phyloP scores from a whole-genome alignment of 2,113 vertebrate species.

The Catharus fuscescens region DNA sequence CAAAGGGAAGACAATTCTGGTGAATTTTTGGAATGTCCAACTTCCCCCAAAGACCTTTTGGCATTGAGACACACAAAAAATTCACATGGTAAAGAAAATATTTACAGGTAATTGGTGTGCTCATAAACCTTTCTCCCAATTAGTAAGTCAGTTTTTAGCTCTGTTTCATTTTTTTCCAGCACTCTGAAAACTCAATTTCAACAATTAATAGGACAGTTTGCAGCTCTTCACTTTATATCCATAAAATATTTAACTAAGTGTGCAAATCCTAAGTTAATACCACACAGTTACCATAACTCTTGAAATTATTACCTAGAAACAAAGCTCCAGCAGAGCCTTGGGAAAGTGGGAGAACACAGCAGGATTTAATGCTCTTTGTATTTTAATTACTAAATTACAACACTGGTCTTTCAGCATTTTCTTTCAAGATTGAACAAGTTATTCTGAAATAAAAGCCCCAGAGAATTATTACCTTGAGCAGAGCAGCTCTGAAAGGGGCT shows the following conservation, averaged over 20 bases:
- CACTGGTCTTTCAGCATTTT: background rate
- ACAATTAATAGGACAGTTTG: background rate
- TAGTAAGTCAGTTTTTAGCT: background rate
- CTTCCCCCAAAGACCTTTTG: background rate
- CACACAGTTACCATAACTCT: background rate
- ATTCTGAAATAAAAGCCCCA: background rate
- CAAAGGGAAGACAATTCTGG: background rate
- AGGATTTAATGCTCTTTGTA: background rate
- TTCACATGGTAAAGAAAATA: background rate
- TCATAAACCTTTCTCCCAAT: background rate
- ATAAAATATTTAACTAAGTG: background rate
- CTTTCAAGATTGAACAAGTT: background rate
- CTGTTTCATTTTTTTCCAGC: background rate
- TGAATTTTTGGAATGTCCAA: background rate
- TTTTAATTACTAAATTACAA: slow-evolving; percentile 15
- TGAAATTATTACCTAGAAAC: background rate
- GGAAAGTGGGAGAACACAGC: background rate
- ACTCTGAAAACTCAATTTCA: background rate
- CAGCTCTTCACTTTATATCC: background rate
- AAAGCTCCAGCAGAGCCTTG: background rate
- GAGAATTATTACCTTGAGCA: background rate
- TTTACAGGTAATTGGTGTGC: background rate
- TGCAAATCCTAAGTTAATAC: background rate
- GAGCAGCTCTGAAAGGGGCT: background rate
- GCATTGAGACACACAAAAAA: background rate